A percentile compares a stretch with the other conserved stretches of the same genome.
phyloP scores from a whole-genome alignment of 2,113 vertebrate species.

The Microcebus griseorufus region DNA sequence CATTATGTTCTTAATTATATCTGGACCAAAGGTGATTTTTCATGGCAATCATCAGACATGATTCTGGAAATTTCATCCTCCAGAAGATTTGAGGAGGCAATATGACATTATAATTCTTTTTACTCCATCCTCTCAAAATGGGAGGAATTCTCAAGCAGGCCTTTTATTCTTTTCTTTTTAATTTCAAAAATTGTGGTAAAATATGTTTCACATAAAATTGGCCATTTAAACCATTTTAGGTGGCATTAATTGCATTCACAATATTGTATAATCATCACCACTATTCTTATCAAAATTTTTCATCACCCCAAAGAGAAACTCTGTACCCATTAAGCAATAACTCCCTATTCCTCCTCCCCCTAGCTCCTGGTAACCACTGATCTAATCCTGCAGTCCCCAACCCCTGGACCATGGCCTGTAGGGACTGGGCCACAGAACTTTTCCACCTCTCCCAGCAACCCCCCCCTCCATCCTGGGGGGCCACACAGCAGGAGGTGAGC shows the following conservation, averaged over 20 bases:
- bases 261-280: background rate
- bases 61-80: background rate
- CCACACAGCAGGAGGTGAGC: too few species aligned
- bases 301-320: background rate
- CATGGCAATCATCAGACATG: background rate
- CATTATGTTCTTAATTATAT: background rate
- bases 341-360: background rate
- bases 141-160: background rate
- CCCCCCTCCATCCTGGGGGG: too few species aligned
- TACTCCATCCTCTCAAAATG: background rate
- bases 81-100: background rate
- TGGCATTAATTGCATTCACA: background rate
- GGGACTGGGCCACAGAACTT: too few species aligned
- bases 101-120: background rate
- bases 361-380: background rate
- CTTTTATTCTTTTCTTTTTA: background rate
- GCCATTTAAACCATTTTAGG: background rate
- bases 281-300: background rate
- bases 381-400: background rate
- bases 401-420: too few species aligned
- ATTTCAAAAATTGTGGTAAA: background rate
- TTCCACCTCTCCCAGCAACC: too few species aligned
- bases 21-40: background rate
- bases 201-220: background rate
- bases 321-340: background rate